Evolutionary conservation across 2,888 invertebrate genomes (phyloP), one percentile per base, ranked within the genome.

Genomic region (Dromius quadrimaculatus): DNA sequence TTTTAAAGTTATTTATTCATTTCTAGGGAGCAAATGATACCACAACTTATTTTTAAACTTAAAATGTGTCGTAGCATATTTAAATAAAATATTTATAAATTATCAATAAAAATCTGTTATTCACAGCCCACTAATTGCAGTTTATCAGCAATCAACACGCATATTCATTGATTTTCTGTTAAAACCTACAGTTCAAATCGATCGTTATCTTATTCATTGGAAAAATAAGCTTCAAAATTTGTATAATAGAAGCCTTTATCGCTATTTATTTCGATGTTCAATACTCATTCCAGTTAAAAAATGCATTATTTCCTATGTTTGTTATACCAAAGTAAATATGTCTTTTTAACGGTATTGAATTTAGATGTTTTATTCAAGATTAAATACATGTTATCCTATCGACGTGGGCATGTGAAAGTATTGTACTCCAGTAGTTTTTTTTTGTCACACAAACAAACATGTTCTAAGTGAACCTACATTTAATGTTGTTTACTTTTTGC

Each of bases 301-400:
- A 54, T 15, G 28, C 50, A 28, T 23, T 41, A 41, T 15, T 54
- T 62, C 59, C 63, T 3, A 68, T 19, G 71, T 66, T 11, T 72
- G 45, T 11, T 59, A 3, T 43, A 43, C 32, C 43, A 59, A 54
- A 15, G 17, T 9, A 59, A 59, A 59, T 11, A 59, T 34, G 17
- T 59, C 20, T 23, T 54, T 54, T 11, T 45, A 45, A n/a, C 9
- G 2, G 9, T 59, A 34, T 59, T 34, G 36, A 36, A 59, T 11
- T 19, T 59, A 19, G 59, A 59, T 59, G 34, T 19, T 15, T 59
- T 20, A 59, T 59, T 59, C 36, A 59, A 17, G 59, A 59, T 59
- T 17, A 59, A 57, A 57, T 32, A 17, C 34, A 59, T 59, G 19
- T 59, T 34, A 59, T 9, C 59, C n/a, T 47, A 20, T 47, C 47